Evolutionary conservation across 2,797 vertebrate genomes (phyloP), one percentile per base, ranked within the genome.

Genomic region (Columba guinea): DNA sequence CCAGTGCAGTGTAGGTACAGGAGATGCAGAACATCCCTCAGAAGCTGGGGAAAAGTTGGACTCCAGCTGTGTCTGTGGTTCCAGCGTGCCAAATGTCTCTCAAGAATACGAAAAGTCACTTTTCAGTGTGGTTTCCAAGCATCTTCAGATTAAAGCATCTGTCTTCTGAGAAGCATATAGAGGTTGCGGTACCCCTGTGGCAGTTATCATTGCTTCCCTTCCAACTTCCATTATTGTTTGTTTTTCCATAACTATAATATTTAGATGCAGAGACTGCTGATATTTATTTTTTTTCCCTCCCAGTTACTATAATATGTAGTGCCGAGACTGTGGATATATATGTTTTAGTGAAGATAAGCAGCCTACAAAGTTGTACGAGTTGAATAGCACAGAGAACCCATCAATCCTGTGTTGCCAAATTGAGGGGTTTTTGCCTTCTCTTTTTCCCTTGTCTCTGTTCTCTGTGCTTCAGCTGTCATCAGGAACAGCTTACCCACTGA

Each of bases 401-500:
- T 60, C 20, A n/a, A 89, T 94, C 35, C 28, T 22, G 5, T 48
- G 14, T 20, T 64, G 34, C 44, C 55, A 82, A 67, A 84, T 5
- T 39, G 27, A 53, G 48, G 24, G 9, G 0, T 0, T 74, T 82
- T 82, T 41, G 8, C 9, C 18, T 22, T 20, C 13, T 11, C 11
- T 39, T 63, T 39, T 24, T 10, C 24, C 41, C 13, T n/a, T 30
- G 22, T 35, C 53, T 93, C 53, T 76, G 30, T 75, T 84, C 89
- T 60, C 73, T 2, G 12, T 83, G 18, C 73, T 89, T 94, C 64
- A 80, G 32, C 64, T 95, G 89, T 90, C 87, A 87, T 37, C 32
- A 58, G n/a, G 71, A 87, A 27, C 46, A 87, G 78, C 69, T 87
- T 91, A 46, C 68, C 58, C 7, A 39, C 71, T 93, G 92, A 75